Percentiles rank a stretch among this genome's conserved stretches.
Evolutionary conservation across 2,797 vertebrate genomes (phyloP).

Genomic region (Hydrocynus forskahlii): DNA sequence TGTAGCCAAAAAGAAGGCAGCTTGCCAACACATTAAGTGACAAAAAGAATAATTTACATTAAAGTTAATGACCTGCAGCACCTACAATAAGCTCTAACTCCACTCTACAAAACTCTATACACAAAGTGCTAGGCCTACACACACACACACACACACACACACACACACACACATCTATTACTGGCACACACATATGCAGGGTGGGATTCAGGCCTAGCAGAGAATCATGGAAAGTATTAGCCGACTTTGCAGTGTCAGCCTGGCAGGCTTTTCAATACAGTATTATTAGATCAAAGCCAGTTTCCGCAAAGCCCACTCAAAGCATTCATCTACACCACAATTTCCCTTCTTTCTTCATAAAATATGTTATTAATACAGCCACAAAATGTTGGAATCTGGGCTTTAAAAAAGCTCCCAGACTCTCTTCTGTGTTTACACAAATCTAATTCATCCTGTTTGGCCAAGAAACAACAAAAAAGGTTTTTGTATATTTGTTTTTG

Average conservation of each 20-base stretch:
- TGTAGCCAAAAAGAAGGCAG: neutral
- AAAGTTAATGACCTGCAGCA: neutral
- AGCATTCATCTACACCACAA: slow-evolving; percentile 31
- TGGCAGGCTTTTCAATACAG: slow-evolving; percentile 20
- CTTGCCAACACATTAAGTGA: neutral
- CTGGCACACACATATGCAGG: neutral
- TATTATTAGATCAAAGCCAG: slow-evolving; percentile 44
- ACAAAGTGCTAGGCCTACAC: neutral
- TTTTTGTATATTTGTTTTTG: too few relatives aligned
- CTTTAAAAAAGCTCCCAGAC: neutral
- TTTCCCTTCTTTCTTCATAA: slow-evolving; percentile 22
- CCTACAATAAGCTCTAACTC: neutral
- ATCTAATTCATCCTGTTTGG: slow-evolving; percentile 6
- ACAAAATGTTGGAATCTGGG: slow-evolving; percentile 18
- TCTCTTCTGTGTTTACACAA: neutral
- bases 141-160: too few relatives aligned
- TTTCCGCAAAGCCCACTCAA: slow-evolving; percentile 31
- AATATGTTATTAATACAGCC: slow-evolving; percentile 29
- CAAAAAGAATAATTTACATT: neutral
- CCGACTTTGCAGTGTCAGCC: slow-evolving; percentile 22
- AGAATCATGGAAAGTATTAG: slow-evolving; percentile 31
- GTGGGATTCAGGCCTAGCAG: neutral
- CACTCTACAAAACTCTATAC: neutral
- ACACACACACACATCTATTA: too few relatives aligned
- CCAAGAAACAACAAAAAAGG: neutral